Percentiles rank a stretch among this genome's conserved stretches.
Evolutionary conservation across 2,113 vertebrate genomes (phyloP).

Genomic region (Otocyon megalotis): DNA sequence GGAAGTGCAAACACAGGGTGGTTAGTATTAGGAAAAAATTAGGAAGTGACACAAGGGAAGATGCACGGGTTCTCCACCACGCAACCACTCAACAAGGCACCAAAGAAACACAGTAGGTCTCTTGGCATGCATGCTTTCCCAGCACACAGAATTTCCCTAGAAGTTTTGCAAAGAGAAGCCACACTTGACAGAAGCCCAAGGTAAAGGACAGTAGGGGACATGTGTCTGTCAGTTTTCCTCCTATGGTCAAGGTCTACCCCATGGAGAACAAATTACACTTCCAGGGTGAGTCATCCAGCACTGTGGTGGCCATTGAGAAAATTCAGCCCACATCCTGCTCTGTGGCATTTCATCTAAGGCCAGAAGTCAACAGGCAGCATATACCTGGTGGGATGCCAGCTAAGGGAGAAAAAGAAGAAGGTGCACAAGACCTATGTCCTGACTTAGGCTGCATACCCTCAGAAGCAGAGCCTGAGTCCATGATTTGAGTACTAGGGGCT

Average conservation of each 20-base stretch:
- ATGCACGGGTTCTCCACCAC: no score
- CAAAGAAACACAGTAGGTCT: background rate
- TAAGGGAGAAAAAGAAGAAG: background rate
- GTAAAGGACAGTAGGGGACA: background rate
- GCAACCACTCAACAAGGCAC: background rate
- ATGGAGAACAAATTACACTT: background rate
- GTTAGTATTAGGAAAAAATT: background rate
- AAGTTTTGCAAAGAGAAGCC: background rate
- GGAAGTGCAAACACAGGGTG: background rate
- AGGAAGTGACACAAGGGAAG: background rate
- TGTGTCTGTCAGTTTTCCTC: background rate
- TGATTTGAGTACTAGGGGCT: background rate
- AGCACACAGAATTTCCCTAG: background rate
- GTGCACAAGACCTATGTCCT: background rate
- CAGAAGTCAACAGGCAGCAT: background rate
- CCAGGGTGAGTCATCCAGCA: background rate
- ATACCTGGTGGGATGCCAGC: background rate
- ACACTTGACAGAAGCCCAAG: background rate
- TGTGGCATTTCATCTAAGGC: background rate
- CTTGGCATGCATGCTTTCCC: background rate
- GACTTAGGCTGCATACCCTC: background rate
- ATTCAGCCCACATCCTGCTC: no score
- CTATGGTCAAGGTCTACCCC: background rate
- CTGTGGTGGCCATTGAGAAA: rapidly evolving
- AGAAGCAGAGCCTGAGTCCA: background rate